Conservation (phyloP, 2,888 invertebrate genomes). For the Himalopsyche japonica region DNA sequence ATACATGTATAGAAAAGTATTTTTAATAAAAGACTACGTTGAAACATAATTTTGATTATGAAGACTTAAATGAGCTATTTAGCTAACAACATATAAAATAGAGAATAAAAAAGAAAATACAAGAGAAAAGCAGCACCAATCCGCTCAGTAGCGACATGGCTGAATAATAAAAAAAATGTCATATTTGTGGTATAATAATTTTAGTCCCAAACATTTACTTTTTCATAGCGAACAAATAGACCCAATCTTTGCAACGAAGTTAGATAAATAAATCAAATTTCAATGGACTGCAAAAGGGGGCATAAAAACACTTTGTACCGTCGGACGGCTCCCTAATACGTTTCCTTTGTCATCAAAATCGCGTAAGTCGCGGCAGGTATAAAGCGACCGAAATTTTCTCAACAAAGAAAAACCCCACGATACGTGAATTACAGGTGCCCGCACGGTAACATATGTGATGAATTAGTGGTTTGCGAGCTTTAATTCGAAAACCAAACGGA, state of each 20-base stretch:
- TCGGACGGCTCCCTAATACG: constrained; percentile 10
- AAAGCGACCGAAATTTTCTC: constrained; percentile 2
- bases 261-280: constrained; percentile 1
- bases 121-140: neutral
- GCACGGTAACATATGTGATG: neutral
- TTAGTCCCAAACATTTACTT: neutral
- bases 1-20: no score
- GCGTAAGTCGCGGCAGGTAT: constrained; percentile 16
- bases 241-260: neutral
- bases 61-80: no score
- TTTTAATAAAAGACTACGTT: no score
- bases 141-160: neutral
- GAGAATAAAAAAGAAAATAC: neutral
- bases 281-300: constrained; percentile 2
- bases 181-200: neutral
- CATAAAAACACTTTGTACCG: constrained; percentile 13
- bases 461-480: neutral
- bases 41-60: no score
- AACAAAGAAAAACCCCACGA: constrained; percentile 10
- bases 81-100: neutral
- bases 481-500: neutral
- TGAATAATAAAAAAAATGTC: neutral
- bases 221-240: neutral
- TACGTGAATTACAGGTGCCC: constrained; percentile 14
- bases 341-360: constrained; percentile 32